Base-by-base conservation (phyloP, 2,797 vertebrate species). In the Rhynchonycteris naso region DNA sequence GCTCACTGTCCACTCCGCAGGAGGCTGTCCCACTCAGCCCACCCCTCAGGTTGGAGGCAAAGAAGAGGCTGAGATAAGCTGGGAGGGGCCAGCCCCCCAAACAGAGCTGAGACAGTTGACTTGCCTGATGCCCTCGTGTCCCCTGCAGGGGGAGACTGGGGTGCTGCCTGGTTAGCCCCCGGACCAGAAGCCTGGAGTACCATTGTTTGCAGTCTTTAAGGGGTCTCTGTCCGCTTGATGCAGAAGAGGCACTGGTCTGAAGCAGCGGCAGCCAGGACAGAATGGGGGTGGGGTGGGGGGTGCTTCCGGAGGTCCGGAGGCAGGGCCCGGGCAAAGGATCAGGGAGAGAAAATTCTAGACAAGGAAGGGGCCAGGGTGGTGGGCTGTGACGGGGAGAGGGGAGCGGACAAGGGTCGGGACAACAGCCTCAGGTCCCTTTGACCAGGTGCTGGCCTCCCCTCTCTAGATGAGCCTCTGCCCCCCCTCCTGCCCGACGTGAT, bases 241-340 rank as follows among this genome's bases (percentile, higher is more conserved):
- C 63, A 78, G 90, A 35, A 76, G 28, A 88, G 95, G 43, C 85
- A 75, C 4, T 47, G 56, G 91, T 87, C 30, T 83, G 94, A 81
- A 90, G 61, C 28, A 68, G 59, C 24, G 81, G 89, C 63, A 15
- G 24, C 80, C 52, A 66, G 74, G 58, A 90, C 18, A 14, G 24
- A 30, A 68, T n/a, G 8, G 43, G 43, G 43, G 43, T 43, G 43
- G 43, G 5, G 43, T n/a, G n/a, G n/a, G n/a, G n/a, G n/a, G n/a
- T n/a, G 54, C 52, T 22, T 10, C 24, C 11, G 24, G 22, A 50
- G 78, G 0, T 2, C 6, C 69, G 52, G 4, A 1, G 0, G 5
- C 12, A 12, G 43, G 85, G 76, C 15, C 59, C 54, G 21, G 28
- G 69, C 35, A 19, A 68, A 30, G 33, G 43, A 26, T 71, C 43